phyloP scores from a whole-genome alignment of 2,113 vertebrate genomes.

The Mandrillus leucophaeus region DNA sequence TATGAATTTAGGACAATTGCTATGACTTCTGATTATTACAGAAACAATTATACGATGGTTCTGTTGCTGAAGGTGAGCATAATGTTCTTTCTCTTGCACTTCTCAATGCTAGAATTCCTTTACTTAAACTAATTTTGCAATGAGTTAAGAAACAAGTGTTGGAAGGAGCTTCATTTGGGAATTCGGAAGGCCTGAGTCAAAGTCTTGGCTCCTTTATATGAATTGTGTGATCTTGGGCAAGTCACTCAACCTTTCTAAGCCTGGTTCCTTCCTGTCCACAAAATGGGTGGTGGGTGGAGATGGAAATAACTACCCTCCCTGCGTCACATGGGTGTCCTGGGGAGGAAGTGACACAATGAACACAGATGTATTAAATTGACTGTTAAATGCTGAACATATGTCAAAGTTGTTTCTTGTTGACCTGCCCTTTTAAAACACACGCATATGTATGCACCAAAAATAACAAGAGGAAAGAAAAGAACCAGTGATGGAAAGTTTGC shows the following conservation, averaged over 20 bases:
- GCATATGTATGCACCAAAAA: background rate
- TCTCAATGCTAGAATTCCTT: background rate
- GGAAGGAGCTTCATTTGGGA: background rate
- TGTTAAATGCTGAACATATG: background rate
- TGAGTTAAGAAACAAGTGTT: background rate
- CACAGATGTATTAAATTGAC: background rate
- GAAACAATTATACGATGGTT: too few species aligned
- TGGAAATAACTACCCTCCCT: background rate
- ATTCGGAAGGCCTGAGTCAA: background rate
- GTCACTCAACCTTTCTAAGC: background rate
- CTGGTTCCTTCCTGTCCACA: background rate
- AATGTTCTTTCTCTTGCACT: background rate
- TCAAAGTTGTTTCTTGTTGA: conserved; percentile 16
- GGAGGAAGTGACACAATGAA: background rate
- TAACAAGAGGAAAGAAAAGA: background rate
- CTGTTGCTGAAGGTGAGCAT: background rate
- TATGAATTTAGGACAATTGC: background rate
- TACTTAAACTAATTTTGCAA: background rate
- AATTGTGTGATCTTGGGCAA: background rate
- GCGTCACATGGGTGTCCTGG: background rate
- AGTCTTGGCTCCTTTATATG: background rate
- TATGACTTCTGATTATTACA: background rate
- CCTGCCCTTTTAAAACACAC: background rate
- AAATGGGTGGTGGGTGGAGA: background rate
- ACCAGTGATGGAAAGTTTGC: background rate